These are phyloP conservation scores for Lethrus apterus DNA, from an alignment of 1,140 invertebrate genomes.

Conservation along the genomic window DNA sequence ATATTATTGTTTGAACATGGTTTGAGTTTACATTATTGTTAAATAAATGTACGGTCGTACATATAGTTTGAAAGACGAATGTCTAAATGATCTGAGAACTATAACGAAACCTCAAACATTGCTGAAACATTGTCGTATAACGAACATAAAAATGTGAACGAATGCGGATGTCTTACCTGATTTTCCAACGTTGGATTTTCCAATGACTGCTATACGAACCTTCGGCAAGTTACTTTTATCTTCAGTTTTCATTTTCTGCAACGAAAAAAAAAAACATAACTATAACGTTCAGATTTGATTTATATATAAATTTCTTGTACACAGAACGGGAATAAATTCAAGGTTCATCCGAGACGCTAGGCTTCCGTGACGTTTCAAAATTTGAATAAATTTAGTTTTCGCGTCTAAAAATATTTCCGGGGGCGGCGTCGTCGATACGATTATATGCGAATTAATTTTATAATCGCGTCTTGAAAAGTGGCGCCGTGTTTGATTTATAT, in stretches of 20 bases:
- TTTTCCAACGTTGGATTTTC: constrained; percentile 65
- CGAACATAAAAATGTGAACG: not conserved
- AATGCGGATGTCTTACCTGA: constrained; percentile 50
- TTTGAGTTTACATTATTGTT: not conserved
- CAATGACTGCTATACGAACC: constrained; percentile 60
- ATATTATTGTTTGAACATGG: not conserved
- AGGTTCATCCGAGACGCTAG: too few species aligned
- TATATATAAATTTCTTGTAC: too few species aligned
- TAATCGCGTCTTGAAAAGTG: constrained; percentile 7
- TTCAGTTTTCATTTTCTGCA: constrained; percentile 48
- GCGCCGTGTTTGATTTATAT: not conserved
- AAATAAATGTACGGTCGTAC: not conserved
- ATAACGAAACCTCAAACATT: not conserved
- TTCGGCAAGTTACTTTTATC: constrained; percentile 51
- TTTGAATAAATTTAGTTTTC: too few species aligned
- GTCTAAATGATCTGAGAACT: not conserved
- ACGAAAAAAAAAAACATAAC: constrained; percentile 20
- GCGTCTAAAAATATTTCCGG: too few species aligned
- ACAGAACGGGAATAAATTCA: too few species aligned
- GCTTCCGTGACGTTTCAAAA: too few species aligned
- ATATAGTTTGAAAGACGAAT: not conserved
- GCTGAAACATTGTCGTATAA: not conserved
- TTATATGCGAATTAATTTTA: too few species aligned
- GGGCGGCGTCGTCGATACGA: too few species aligned
- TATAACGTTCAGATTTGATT: too few species aligned